Conservation (phyloP, 2,797 vertebrate genomes). For the Cirrhinus molitorella region DNA sequence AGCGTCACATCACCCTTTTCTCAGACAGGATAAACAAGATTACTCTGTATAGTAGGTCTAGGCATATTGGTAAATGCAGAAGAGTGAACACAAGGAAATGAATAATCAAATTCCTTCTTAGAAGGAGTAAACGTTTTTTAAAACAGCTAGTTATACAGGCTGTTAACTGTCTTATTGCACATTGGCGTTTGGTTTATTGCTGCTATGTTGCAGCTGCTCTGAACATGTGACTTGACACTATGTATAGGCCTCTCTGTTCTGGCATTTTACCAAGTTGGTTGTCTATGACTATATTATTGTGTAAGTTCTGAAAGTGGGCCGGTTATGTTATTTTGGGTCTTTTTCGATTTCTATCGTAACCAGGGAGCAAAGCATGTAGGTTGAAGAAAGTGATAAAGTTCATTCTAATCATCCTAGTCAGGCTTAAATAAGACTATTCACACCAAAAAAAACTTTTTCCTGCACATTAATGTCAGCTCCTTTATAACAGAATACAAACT, state of each 20-base stretch:
- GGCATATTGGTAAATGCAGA: background rate
- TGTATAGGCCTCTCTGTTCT: slow-evolving; percentile 26
- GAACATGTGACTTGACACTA: slow-evolving; percentile 32
- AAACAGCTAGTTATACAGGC: background rate
- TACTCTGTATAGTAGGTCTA: slow-evolving; percentile 1
- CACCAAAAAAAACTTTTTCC: background rate
- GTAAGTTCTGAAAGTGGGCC: background rate
- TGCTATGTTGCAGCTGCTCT: slow-evolving; percentile 18
- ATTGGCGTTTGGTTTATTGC: slow-evolving; percentile 18
- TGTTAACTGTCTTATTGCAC: slow-evolving; percentile 7
- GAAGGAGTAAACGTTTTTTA: background rate
- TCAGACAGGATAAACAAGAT: slow-evolving; percentile 17
- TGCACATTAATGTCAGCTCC: background rate
- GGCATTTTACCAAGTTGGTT: slow-evolving; percentile 9
- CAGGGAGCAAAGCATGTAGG: background rate
- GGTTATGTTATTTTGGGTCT: background rate
- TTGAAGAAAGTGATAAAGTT: background rate
- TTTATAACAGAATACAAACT: background rate
- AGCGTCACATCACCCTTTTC: background rate
- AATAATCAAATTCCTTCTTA: background rate
- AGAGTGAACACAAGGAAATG: background rate
- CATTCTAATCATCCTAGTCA: background rate
- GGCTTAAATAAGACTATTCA: background rate
- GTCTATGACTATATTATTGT: background rate
- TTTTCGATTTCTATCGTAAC: background rate